Base-by-base conservation (phyloP, 2,797 vertebrate genomes). In the Cynopterus sphinx region DNA sequence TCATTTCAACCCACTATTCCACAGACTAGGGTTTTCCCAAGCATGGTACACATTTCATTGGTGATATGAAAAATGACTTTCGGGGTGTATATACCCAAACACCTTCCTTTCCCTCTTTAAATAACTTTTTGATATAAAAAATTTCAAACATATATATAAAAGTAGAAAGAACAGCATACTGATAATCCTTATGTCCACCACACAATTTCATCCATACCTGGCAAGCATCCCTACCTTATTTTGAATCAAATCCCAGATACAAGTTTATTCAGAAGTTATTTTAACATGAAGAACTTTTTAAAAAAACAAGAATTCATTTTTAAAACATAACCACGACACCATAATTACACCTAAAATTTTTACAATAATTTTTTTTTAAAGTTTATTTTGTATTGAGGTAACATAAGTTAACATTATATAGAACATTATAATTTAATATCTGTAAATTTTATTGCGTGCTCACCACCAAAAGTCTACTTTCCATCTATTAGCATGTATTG, bases 221-320 rank as follows among this genome's bases (percentile, higher is more conserved):
- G n/a, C n/a, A 93, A 74, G 2, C 39, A 70, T 63, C 43, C 1
- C 24, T 79, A 63, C 5, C 9, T 36, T 93, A 87, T 36, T 90
- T 71, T 85, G 4, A 94, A 75, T 68, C 36, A 89, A 88, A 74
- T 61, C 17, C 55, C 63, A 92, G 33, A 94, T 5, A 90, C 2
- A 92, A 84, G 61, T 95, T 82, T 70, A 90, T 59, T 78, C n/a
- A 77, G 33, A 84, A 68, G 49, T 88, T 85, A 95, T 68, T 74
- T 88, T 89, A 88, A 85, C 83, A 70, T 24, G 1, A 77, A 41
- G 24, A 81, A 71, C 16, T 63, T 10, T 85, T 75, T 17, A 21
- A 51, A 91, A 82, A 59, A 59, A 67, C 12, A 84, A 49, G 17
- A 90, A 87, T 4, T 82, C 19, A 21, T 71, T 53, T 21, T n/a